Evolutionary conservation across 2,888 invertebrate species (phyloP), one percentile per base, ranked within the genome.

Genomic region (Drosophila maculinotata): DNA sequence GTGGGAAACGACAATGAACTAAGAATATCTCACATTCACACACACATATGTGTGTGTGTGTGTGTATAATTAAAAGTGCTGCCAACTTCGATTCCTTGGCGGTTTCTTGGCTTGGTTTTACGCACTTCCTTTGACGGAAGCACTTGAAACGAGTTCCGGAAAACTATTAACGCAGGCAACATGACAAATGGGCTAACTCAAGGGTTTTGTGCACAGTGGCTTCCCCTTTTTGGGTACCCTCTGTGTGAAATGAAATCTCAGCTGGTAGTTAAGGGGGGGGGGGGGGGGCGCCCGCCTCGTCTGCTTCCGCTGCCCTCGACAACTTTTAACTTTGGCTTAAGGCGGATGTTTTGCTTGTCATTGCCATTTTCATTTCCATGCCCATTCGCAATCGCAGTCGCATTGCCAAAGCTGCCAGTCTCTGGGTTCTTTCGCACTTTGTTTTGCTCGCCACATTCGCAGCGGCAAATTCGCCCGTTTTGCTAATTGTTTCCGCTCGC

Each of bases 121-220:
- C 79, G 89, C 87, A 88, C 72, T 87, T 87, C 89, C 87, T 79
- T 76, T 28, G 39, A 60, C 83, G 85, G 81, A 81, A 81, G 79
- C 75, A 69, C 65, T 73, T 62, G 62, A 68, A 67, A 66, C 65
- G 66, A 62, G 76, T 76, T 85, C 87, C 76, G 83, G 79, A 84
- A 84, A 87, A 82, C 81, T 84, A 84, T 81, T 80, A 84, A 84
- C 71, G 38, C 67, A 48, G 42, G 41, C 67, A 76, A 79, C n/a
- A 77, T 76, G 78, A 74, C 75, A 78, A 78, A 78, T 75, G 76
- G 66, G 71, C 60, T 35, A 76, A 53, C 39, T 41, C 30, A 69
- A 75, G 65, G 82, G 82, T 63, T 77, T 52, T 48, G 17, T 54
- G 54, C 39, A 30, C 44, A 28, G 31, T 44, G 64, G 36, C 47